Evolutionary conservation across 2,113 vertebrate genomes (phyloP), one percentile per base, ranked within the genome.

Genomic region (Myanophis thanlyinensis): DNA sequence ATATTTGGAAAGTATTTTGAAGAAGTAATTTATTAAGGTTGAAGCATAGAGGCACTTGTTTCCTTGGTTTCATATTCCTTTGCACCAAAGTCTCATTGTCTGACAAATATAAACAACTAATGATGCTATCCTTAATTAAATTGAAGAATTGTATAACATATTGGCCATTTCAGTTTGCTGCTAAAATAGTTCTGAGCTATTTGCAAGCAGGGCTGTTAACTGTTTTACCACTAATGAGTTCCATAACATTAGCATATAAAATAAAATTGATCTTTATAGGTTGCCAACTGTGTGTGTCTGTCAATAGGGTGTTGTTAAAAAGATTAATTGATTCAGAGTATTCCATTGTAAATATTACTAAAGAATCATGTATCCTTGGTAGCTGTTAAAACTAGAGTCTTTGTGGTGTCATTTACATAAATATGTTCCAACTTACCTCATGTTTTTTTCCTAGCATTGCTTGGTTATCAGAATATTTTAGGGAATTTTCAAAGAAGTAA

Each of bases 151-250:
- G 47, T 91, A n/a, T n/a, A 52, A 89, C 88, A 93, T 89, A 91
- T 93, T 89, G 90, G 73, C 87, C 93, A 67, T 89, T 89, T 93
- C 88, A 53, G 47, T 51, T 53, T 53, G 47, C 67, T 53, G 62
- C 93, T 91, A 51, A 53, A 91, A 91, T 67, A 87, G 40, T 91
- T 85, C 86, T 59, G 48, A 91, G 90, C 84, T 93, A 88, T 91
- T 93, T 67, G 80, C 87, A 91, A 93, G 90, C 53, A 67, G 48
- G 87, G 91, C 18, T 25, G 54, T 93, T 89, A 91, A 91, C 86
- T 91, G 87, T 93, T 91, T 93, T 89, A 91, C 54, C 87, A 67
- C 93, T 86, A 91, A 93, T 93, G 93, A 89, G 54, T 89, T 89
- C 73, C 53, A 88, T 47, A 85, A 54, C 80, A 91, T 91, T 91